These are phyloP conservation scores for Dendronephthya gigantea DNA, from an alignment of 64 coral and sea anemone species.

Conservation along the genomic window DNA sequence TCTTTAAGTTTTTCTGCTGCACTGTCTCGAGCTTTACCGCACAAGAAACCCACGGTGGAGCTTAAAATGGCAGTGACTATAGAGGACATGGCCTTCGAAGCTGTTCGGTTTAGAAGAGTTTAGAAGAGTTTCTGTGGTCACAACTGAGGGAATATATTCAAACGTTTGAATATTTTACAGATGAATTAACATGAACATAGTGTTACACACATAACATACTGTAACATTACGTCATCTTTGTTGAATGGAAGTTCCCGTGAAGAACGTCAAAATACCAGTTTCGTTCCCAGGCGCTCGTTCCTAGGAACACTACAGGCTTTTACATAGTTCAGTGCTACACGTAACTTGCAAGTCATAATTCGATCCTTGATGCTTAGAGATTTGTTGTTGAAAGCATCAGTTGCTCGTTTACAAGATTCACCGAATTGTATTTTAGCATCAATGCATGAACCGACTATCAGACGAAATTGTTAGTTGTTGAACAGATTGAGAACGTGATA, in stretches of 20 bases:
- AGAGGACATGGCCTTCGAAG: too few relatives aligned
- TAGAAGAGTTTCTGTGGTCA: too few relatives aligned
- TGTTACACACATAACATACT: too few relatives aligned
- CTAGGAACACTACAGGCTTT: too few relatives aligned
- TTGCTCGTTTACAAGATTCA: background rate
- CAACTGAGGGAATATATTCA: too few relatives aligned
- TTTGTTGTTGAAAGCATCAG: background rate
- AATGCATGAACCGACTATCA: background rate
- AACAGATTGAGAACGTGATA: background rate
- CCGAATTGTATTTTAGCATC: background rate
- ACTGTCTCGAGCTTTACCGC: background rate
- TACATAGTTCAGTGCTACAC: too few relatives aligned
- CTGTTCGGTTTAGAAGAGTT: too few relatives aligned
- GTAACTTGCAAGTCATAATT: background rate
- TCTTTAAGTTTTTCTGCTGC: background rate
- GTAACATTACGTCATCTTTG: too few relatives aligned
- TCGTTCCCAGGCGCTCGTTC: too few relatives aligned
- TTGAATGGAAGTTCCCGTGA: background rate
- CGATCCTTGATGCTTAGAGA: background rate
- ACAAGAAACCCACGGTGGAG: background rate
- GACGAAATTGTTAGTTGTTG: background rate
- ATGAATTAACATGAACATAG: too few relatives aligned
- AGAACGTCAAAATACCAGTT: too few relatives aligned
- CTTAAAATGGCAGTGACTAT: background rate
- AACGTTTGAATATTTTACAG: too few relatives aligned